Evolutionary conservation across 2,113 vertebrate species (phyloP).

Genomic region (Otolemur garnettii): DNA sequence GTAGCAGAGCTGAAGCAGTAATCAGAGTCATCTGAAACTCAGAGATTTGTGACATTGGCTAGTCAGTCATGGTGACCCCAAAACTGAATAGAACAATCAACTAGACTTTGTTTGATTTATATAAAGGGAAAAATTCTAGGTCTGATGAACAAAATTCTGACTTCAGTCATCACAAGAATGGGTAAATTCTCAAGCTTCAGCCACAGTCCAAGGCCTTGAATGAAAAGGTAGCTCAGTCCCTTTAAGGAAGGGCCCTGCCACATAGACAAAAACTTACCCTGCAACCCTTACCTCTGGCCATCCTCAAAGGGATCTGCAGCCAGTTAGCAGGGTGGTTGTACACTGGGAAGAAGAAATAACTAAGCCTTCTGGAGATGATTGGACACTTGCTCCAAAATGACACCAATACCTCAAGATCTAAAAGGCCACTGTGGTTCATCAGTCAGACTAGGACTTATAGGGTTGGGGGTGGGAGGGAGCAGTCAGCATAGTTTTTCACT

Average conservation of each 20-base stretch:
- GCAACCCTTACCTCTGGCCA: neutral
- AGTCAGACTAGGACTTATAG: neutral
- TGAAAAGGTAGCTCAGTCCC: neutral
- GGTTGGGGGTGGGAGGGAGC: no score
- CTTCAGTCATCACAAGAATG: neutral
- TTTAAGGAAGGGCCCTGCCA: neutral
- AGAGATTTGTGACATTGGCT: neutral
- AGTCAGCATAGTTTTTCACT: neutral
- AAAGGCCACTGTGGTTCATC: neutral
- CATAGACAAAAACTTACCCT: neutral
- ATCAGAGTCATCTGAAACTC: neutral
- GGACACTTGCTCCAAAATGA: neutral
- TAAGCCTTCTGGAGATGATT: neutral
- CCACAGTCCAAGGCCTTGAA: neutral
- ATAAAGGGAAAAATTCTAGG: neutral
- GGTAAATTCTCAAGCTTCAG: neutral
- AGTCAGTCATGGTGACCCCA: neutral
- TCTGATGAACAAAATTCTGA: slow-evolving; percentile 4
- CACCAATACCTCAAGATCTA: neutral
- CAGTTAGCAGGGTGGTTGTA: neutral
- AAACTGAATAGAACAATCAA: neutral
- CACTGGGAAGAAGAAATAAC: neutral
- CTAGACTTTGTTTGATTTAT: neutral
- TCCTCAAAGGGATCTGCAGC: neutral
- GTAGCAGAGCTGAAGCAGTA: neutral